Conservation (phyloP, 2,113 vertebrate species). For the Accipiter cooperii region DNA sequence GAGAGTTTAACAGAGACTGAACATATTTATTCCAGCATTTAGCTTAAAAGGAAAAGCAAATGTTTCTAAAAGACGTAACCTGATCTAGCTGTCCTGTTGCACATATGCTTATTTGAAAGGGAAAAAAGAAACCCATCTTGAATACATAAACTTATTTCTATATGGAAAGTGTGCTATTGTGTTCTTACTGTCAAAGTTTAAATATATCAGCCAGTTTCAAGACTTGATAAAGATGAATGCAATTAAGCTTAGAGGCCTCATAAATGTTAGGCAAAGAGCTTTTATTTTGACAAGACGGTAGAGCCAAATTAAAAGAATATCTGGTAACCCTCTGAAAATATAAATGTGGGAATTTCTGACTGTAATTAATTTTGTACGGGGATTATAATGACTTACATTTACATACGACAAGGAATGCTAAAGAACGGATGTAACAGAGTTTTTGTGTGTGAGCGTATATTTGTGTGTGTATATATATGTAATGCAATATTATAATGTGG, state of each 20-base stretch:
- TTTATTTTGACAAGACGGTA: constrained; percentile 31
- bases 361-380: constrained; percentile 40
- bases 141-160: not conserved
- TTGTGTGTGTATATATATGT: not conserved
- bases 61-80: not conserved
- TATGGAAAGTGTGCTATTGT: not conserved
- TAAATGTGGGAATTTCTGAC: not conserved
- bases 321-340: constrained; percentile 36
- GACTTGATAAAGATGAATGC: constrained; percentile 62
- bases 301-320: constrained; percentile 22
- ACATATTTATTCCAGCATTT: not conserved
- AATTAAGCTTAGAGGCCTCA: constrained; percentile 50
- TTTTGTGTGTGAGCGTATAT: not conserved
- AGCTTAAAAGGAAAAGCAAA: not conserved
- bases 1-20: not conserved
- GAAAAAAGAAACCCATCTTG: not conserved
- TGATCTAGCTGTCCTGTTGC: not conserved
- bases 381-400: constrained; percentile 34
- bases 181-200: not conserved
- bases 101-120: fast-evolving
- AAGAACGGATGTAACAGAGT: not conserved
- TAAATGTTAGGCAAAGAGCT: constrained; percentile 14
- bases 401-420: not conserved
- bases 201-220: constrained; percentile 37
- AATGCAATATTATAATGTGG: not conserved